These are phyloP conservation scores for Epinotia bilunana DNA, from an alignment of 2,888 invertebrate species.

Conservation along the genomic window DNA sequence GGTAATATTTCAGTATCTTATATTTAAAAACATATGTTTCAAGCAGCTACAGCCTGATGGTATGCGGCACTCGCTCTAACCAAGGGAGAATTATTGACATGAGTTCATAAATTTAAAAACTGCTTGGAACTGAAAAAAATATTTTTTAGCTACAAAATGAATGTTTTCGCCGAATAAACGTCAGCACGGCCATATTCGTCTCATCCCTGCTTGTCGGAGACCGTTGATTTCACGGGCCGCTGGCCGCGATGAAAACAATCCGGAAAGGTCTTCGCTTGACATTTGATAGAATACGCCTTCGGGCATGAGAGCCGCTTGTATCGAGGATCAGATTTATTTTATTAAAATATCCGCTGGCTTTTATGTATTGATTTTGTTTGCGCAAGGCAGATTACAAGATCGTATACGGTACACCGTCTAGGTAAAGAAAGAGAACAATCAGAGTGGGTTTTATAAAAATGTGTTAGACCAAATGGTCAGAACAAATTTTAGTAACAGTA, in stretches of 20 bases:
- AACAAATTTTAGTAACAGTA: no score
- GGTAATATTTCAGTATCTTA: no score
- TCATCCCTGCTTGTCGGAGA: slow-evolving; percentile 50
- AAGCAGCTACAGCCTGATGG: no score
- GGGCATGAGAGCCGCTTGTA: slow-evolving; percentile 65
- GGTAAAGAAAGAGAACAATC: not conserved
- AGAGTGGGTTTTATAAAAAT: not conserved
- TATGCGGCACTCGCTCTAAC: no score
- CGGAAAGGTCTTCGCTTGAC: slow-evolving; percentile 71
- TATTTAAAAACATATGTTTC: no score
- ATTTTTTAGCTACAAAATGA: not conserved
- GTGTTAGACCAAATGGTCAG: no score
- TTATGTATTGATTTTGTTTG: slow-evolving; percentile 39
- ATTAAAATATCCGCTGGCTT: slow-evolving; percentile 42
- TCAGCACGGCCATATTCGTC: slow-evolving; percentile 19
- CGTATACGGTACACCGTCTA: no score
- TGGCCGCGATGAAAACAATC: slow-evolving; percentile 67
- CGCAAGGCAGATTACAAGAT: slow-evolving; percentile 11
- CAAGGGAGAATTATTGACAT: no score
- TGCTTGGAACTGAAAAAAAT: not conserved
- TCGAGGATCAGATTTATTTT: slow-evolving; percentile 42
- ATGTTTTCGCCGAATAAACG: not conserved
- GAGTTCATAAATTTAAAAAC: no score
- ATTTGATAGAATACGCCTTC: slow-evolving; percentile 77
- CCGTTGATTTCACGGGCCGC: slow-evolving; percentile 74